Evolutionary conservation across 2,888 invertebrate species (phyloP).

Genomic region (Cheilosia impressa): DNA sequence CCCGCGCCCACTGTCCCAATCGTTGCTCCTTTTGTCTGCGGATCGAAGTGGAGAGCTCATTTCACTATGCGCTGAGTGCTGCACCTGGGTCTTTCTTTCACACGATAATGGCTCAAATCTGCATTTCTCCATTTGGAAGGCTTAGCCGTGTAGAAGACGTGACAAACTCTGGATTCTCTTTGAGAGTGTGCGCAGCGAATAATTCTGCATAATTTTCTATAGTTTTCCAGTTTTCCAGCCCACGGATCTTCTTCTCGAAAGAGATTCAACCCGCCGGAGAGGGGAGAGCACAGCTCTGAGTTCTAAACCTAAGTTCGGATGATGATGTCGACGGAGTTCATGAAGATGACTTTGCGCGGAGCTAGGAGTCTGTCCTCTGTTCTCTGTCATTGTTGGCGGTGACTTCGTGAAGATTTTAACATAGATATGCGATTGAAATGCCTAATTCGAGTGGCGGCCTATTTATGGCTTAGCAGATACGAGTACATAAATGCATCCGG

Average conservation of each 20-base stretch:
- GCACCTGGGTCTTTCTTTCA: constrained; percentile 59
- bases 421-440: constrained; percentile 70
- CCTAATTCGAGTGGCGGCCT: constrained; percentile 64
- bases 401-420: constrained; percentile 71
- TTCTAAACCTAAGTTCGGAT: constrained; percentile 47
- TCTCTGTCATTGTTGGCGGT: constrained; percentile 17
- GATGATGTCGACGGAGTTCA: constrained; percentile 54
- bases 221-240: constrained; percentile 45
- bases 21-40: constrained; percentile 56
- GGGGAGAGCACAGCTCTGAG: not conserved
- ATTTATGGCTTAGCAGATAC: constrained; percentile 9
- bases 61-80: constrained; percentile 21
- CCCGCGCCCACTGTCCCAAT: constrained; percentile 20
- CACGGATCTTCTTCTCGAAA: constrained; percentile 29
- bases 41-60: constrained; percentile 40
- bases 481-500: constrained; percentile 24
- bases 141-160: constrained; percentile 62
- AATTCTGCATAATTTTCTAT: constrained; percentile 72
- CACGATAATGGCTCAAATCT: constrained; percentile 70
- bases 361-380: constrained; percentile 21
- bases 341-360: constrained; percentile 52
- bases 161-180: constrained; percentile 70
- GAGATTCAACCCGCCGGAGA: constrained; percentile 14
- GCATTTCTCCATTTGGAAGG: constrained; percentile 52
- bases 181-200: constrained; percentile 66